Conservation (phyloP, 2,888 invertebrate species). For the Hybos culiciformis region DNA sequence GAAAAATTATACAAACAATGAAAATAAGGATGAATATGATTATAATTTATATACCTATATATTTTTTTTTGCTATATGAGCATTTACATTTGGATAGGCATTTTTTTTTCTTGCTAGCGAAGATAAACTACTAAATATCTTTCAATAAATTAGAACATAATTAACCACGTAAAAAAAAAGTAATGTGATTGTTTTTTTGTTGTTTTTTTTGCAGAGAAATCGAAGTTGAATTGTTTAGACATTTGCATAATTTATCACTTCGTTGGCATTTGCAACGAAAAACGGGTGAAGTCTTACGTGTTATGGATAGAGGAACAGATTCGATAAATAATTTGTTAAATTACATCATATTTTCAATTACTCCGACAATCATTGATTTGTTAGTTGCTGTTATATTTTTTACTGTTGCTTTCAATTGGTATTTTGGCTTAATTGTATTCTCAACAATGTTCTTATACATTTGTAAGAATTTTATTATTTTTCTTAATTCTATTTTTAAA, state of each 20-base stretch:
- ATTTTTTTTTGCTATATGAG: too few species aligned
- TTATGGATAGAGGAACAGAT: constrained; percentile 96
- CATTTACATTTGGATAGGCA: too few species aligned
- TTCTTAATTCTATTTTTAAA: constrained; percentile 6
- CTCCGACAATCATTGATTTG: constrained; percentile 87
- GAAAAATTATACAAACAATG: too few species aligned
- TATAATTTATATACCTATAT: too few species aligned
- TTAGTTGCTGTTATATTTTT: constrained; percentile 83
- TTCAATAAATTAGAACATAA: too few species aligned
- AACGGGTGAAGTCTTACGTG: constrained; percentile 90
- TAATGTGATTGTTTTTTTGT: too few species aligned
- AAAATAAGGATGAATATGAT: too few species aligned
- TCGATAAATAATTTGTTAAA: constrained; percentile 89
- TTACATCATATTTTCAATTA: constrained; percentile 83
- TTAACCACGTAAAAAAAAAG: too few species aligned
- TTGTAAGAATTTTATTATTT: constrained; percentile 43
- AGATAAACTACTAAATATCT: too few species aligned
- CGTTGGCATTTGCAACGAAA: constrained; percentile 91
- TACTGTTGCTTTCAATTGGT: constrained; percentile 71
- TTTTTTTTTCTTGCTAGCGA: too few species aligned
- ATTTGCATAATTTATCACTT: constrained; percentile 80
- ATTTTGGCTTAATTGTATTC: constrained; percentile 93
- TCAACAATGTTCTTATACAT: constrained; percentile 86
- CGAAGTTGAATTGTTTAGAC: constrained; percentile 72
- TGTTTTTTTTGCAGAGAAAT: too few species aligned